Conservation (phyloP, 2,797 vertebrate species). For the Hoplostethus atlanticus region DNA sequence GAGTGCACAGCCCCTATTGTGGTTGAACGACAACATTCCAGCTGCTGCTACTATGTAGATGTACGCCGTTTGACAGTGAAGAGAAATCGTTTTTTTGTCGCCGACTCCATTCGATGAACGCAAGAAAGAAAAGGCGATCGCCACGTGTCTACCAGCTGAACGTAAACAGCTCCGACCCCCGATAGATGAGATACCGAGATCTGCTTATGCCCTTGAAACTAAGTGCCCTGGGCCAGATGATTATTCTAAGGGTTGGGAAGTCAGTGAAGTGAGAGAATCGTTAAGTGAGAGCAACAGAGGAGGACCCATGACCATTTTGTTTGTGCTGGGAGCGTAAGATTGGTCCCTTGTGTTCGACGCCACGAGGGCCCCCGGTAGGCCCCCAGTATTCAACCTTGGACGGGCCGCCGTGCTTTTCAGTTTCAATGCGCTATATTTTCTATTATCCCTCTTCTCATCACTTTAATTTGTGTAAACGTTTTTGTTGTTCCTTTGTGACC, state of each 20-base stretch:
- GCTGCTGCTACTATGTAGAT: conserved; percentile 34
- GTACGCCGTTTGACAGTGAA: conserved; percentile 29
- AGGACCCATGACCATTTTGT: conserved; percentile 90
- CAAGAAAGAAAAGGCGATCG: conserved; percentile 30
- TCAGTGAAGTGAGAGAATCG: conserved; percentile 88
- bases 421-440: conserved; percentile 23
- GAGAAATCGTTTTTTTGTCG: conserved; percentile 37
- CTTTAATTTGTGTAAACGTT: conserved; percentile 61
- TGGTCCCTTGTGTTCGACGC: conserved; percentile 80
- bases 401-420: conserved; percentile 37
- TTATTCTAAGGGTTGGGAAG: conserved; percentile 91
- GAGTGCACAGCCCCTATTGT: conserved; percentile 28
- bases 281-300: conserved; percentile 82
- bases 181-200: conserved; percentile 63
- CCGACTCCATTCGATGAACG: not conserved
- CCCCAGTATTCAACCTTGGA: conserved; percentile 65
- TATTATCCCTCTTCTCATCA: conserved; percentile 60
- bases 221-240: conserved; percentile 84
- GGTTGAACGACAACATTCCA: conserved; percentile 44
- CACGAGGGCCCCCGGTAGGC: conserved; percentile 67
- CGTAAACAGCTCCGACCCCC: conserved; percentile 10
- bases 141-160: conserved; percentile 27
- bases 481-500: conserved; percentile 70
- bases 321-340: conserved; percentile 89
- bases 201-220: conserved; percentile 84